Evolutionary conservation across 1,140 invertebrate genomes (phyloP).

Genomic region (Ctenoplectra terminalis): DNA sequence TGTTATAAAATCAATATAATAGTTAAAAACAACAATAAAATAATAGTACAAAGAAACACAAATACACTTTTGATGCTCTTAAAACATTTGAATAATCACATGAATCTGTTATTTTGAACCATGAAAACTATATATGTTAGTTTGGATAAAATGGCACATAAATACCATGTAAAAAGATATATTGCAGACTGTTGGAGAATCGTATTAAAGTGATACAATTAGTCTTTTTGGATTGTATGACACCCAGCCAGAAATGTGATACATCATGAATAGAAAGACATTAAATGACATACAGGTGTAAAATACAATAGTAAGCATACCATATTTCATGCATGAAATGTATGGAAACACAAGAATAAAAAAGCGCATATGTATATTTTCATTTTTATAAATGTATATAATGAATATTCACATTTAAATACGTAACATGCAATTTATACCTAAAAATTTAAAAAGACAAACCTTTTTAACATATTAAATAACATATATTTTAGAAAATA

Average conservation of each 20-base stretch:
- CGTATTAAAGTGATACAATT: slow-evolving; percentile 15
- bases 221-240: slow-evolving; percentile 29
- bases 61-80: not conserved
- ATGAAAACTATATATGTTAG: slow-evolving; percentile 3
- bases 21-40: slow-evolving; percentile 17
- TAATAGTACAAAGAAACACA: not conserved
- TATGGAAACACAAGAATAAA: slow-evolving; percentile 52
- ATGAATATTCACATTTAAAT: not conserved
- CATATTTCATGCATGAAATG: slow-evolving; percentile 74
- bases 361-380: slow-evolving; percentile 11
- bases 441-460: not conserved
- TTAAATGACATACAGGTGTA: slow-evolving; percentile 68
- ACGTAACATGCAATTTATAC: slow-evolving; percentile 1
- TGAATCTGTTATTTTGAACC: slow-evolving; percentile 4
- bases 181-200: not conserved
- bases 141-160: not conserved
- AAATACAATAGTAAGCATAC: slow-evolving; percentile 73
- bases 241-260: slow-evolving; percentile 55
- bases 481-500: not conserved
- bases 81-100: not conserved
- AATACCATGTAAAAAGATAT: slow-evolving; percentile 10
- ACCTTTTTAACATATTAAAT: not conserved
- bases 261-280: slow-evolving; percentile 57
- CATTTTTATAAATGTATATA: not conserved
- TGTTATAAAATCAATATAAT: not conserved